Evolutionary conservation across 2,888 invertebrate species (phyloP), one percentile per base, ranked within the genome.

Genomic region (Argyresthia goedartella): DNA sequence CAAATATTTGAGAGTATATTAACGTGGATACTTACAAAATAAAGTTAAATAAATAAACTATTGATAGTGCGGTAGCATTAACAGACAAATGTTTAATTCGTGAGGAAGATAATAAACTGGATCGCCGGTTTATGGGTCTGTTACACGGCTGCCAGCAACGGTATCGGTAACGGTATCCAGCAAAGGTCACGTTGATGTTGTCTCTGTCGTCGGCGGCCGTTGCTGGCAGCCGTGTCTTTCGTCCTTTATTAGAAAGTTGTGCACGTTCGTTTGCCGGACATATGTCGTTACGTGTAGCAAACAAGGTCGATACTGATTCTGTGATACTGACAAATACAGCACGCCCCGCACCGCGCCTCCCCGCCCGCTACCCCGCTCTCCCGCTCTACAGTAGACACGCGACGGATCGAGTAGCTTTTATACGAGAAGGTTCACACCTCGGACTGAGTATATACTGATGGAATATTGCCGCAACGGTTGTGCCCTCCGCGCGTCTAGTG

Each of bases 1-100:
- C 81, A 84, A 58, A 82, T 87, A 85, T 87, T 82, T 87, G 86
- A 87, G 86, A 87, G 86, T 87, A 86, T 87, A 85, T 84, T 77
- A 77, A 72, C 71, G 73, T 70, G 74, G 69, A 76, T 78, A 78
- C 44, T 43, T 25, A 25, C 25, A 76, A 72, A 74, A 65, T 71
- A 71, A 64, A 69, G 33, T 33, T 11, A 46, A 10, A 25, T 10
- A 33, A n/a, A 46, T n/a, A 46, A 14, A 71, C 73, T 25, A 25
- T 25, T 73, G 72, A 72, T 76, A 79, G 76, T 73, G 76, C 73
- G 74, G 71, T 75, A 67, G 67, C 69, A 65, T 66, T 63, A 69
- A 65, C 25, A 25, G 25, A 25, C 6, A 25, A 25, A 25, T 25
- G 25, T 25, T 25, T 25, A 25, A 25, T 70, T 75, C 68, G 79